Evolutionary conservation across 2,113 vertebrate genomes (phyloP), one percentile per base, ranked within the genome.

Genomic region (Syngnathoides biaculeatus): DNA sequence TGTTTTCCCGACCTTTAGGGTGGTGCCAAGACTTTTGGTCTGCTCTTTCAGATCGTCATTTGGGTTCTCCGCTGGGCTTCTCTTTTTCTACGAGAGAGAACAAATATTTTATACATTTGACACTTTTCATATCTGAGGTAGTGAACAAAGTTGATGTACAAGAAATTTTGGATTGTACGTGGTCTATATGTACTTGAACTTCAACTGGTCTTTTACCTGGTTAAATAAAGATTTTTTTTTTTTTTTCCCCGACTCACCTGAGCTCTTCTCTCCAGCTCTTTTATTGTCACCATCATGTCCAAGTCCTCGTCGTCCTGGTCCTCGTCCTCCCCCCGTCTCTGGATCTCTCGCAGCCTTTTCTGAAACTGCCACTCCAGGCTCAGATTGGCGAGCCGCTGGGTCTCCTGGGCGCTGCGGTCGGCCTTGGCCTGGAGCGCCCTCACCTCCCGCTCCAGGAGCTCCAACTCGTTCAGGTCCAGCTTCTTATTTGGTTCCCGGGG

Each of bases 321-420:
- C 11, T 95, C 94, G 0, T 95, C 93, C 17, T 94, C 93, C 59
- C 92, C 93, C 66, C 92, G 92, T 77, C 94, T 91, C 87, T 94
- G 92, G 12, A 93, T 90, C 71, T 98, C 95, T 62, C 93, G 92
- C 57, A 97, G 90, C 65, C 95, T 88, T 88, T 92, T 95, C 88
- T 98, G 95, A 82, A 98, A 98, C 88, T 95, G 94, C 93, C 94
- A 95, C 88, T 98, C 96, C 27, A 98, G 89, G 91, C 91, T 92
- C 52, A 97, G 92, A 38, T 89, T 94, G 24, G 91, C 88, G 2
- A 98, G 93, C 11, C 94, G 89, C 57, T 94, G 90, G 0, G 86
- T 94, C 77, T 97, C 95, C 84, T 95, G 93, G 0, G 87, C 84
- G 0, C 89, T 92, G 67, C 90, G 90, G 67, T 90, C 88, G 0